Evolutionary conservation across 64 coral and sea anemone genomes (phyloP), one percentile per base, ranked within the genome.

Genomic region (Actinia tenebrosa): DNA sequence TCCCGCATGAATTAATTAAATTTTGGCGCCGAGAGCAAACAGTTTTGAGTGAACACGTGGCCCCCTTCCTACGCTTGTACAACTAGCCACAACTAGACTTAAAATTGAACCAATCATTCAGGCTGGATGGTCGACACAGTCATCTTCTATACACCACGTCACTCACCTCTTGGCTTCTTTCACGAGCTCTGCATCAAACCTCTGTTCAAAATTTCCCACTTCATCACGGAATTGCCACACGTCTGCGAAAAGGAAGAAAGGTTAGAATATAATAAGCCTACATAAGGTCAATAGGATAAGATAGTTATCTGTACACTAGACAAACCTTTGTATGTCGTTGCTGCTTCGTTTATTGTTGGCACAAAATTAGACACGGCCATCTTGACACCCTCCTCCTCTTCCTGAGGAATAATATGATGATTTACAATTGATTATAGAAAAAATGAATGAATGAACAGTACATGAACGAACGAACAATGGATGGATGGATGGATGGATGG

Each of bases 171-270:
- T 98, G 9, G 96, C 96, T 80, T 98, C 96, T 59, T 98, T 98
- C 85, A 98, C 89, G 19, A 98, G 87, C 56, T 98, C 96, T 60
- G 84, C 88, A 78, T 98, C 96, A 61, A 92, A 88, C 59, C 95
- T 98, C 53, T 98, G 96, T 42, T 98, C 93, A 91, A 98, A 98
- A 18, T 98, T 98, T 3, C 77, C 83, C 7, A 11, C 58, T 87
- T 98, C 96, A 90, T 98, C 96, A 69, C 96, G 82, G 61, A 80
- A 92, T 53, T 98, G 96, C 96, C 96, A 98, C 22, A 98, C 96
- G 88, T 95, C 96, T 98, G 52, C 37, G 84, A 53, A 87, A 81
- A 45, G 17, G 10, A 27, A 81, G 42, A 53, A 53, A 14, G 42
- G 22, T 18, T 45, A 46, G 19, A 10, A 66, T 8, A 66, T 37